Conservation (phyloP, 2,113 vertebrate species). For the Equus przewalskii region DNA sequence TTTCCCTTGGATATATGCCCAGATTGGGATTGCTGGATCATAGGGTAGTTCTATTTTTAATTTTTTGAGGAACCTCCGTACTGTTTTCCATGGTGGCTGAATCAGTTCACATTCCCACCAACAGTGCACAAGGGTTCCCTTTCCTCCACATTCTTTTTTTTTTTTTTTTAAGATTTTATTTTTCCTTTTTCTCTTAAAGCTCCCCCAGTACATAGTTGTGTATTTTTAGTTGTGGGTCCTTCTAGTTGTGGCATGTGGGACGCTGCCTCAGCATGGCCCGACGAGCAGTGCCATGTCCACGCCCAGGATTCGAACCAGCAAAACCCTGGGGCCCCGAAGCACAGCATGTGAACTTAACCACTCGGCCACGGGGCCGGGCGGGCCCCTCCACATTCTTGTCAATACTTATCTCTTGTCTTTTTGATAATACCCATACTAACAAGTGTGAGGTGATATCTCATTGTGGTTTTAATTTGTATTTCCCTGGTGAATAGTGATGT, state of each 20-base stretch:
- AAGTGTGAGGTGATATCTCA: background rate
- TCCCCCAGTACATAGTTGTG: no score
- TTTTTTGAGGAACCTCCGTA: background rate
- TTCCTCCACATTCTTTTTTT: background rate
- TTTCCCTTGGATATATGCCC: background rate
- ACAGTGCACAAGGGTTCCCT: background rate
- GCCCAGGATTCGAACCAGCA: no score
- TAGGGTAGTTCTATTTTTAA: background rate
- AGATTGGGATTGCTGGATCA: background rate
- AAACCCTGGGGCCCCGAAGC: no score
- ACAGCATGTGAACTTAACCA: no score
- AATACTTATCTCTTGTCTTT: background rate
- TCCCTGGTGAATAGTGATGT: background rate
- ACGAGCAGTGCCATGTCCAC: no score
- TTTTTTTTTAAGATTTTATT: no score
- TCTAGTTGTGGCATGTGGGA: no score
- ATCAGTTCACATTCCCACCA: background rate
- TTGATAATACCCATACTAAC: conserved; percentile 7
- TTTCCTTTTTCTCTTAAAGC: no score
- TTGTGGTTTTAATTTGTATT: background rate
- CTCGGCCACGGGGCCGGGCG: no score
- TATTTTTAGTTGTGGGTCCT: no score
- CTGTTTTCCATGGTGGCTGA: background rate
- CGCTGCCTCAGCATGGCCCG: no score
- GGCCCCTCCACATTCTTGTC: background rate